Evolutionary conservation across 1,140 invertebrate genomes (phyloP).

Genomic region (Thrips palmi): DNA sequence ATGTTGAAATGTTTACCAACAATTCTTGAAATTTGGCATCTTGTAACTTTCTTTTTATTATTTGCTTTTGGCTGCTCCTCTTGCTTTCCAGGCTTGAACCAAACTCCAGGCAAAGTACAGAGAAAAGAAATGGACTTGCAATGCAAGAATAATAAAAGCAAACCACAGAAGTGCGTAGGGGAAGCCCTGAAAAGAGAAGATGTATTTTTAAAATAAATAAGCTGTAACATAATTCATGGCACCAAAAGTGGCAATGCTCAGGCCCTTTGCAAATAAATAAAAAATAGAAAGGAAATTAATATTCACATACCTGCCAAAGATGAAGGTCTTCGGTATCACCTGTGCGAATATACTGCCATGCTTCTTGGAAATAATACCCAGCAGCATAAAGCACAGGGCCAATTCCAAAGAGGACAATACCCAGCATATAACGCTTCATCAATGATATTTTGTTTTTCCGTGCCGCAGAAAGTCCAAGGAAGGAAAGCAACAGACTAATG

Average conservation of each 20-base stretch:
- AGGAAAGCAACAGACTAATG: slow-evolving; percentile 62
- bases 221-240: neutral
- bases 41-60: slow-evolving; percentile 16
- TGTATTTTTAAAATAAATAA: slow-evolving; percentile 11
- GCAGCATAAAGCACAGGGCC: slow-evolving; percentile 65
- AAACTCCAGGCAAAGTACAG: slow-evolving; percentile 77
- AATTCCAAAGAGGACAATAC: slow-evolving; percentile 57
- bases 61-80: slow-evolving; percentile 36
- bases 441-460: slow-evolving; percentile 61
- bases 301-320: slow-evolving; percentile 54
- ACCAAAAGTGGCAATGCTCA: neutral
- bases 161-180: slow-evolving; percentile 90
- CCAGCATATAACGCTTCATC: slow-evolving; percentile 66
- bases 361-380: slow-evolving; percentile 64
- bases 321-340: slow-evolving; percentile 44
- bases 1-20: no score
- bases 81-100: slow-evolving; percentile 65
- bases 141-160: slow-evolving; percentile 68
- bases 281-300: slow-evolving; percentile 6
- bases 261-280: neutral
- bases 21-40: no score
- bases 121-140: slow-evolving; percentile 83
- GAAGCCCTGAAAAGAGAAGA: slow-evolving; percentile 47
- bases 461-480: slow-evolving; percentile 70
- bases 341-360: slow-evolving; percentile 56